Evolutionary conservation across 2,113 vertebrate species (phyloP), one percentile per base, ranked within the genome.

Genomic region (Salminus brasiliensis): DNA sequence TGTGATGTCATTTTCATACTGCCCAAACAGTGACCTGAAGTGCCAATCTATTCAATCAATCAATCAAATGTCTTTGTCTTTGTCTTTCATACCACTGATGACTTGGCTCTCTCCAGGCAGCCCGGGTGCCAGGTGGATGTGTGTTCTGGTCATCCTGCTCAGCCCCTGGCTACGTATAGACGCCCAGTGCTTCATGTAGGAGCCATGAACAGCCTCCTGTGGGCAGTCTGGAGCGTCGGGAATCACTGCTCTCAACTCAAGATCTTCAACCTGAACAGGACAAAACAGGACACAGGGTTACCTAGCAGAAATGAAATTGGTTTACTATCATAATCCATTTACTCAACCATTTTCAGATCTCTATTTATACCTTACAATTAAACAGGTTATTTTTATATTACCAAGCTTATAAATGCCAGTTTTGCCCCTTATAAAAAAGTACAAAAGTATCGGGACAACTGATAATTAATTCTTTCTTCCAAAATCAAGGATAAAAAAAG

Each of bases 41-140:
- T n/a, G n/a, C n/a, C n/a, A n/a, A n/a, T n/a, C n/a, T n/a, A n/a
- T n/a, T n/a, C n/a, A n/a, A n/a, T n/a, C 13, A 62, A 62, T 16
- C 32, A 2, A 34, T 3, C 21, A 4, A 76, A n/a, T 27, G n/a
- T 2, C 49, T 39, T 30, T n/a, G 5, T 69, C 27, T 76, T 18
- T 25, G 12, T 21, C 47, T 13, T 43, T 59, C 57, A 11, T 10
- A 96, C 96, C 96, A 9, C 96, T 97, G 83, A 95, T 89, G 63
- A 96, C 85, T 0, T 82, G 87, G 0, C 88, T 84, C 8, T 95
- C 93, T 15, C 91, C 94, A 8, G 93, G 95, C 68, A 96, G 89
- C 9, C 95, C 94, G 0, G 90, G 72, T 0, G 95, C 94, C 85
- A 97, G 88, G 78, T 97, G 96, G 81, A 97, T 96, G 82, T 97